Conservation (phyloP, 2,113 vertebrate species). For the Charadrius vociferus region DNA sequence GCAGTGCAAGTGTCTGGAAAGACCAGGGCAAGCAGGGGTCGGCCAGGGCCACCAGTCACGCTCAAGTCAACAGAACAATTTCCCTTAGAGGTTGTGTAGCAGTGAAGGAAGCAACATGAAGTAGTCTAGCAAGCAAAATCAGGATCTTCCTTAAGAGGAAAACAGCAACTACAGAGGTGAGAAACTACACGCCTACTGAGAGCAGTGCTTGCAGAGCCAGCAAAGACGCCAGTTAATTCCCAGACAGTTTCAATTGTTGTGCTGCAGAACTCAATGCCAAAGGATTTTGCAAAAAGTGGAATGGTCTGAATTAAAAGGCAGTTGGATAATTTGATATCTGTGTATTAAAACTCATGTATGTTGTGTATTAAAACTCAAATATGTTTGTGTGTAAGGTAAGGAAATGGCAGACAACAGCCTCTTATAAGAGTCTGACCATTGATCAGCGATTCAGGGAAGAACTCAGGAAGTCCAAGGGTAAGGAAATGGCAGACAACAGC, state of each 20-base stretch:
- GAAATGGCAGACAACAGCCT: neutral
- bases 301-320: too few species aligned
- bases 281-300: neutral
- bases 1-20: neutral
- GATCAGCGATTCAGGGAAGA: neutral
- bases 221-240: neutral
- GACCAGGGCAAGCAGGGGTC: neutral
- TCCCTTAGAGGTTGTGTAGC: neutral
- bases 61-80: neutral
- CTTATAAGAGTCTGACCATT: neutral
- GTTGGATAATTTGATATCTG: neutral
- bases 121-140: neutral
- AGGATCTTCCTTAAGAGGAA: neutral
- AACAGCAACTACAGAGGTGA: neutral
- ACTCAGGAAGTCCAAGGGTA: neutral
- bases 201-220: neutral
- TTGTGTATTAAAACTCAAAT: neutral
- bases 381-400: neutral
- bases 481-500: neutral
- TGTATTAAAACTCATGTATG: neutral
- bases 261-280: neutral
- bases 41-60: too few species aligned
- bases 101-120: neutral
- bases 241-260: neutral
- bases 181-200: neutral